These are phyloP conservation scores for Cichlasoma orientale DNA, from an alignment of 2,797 vertebrate genomes.

Conservation along the genomic window DNA sequence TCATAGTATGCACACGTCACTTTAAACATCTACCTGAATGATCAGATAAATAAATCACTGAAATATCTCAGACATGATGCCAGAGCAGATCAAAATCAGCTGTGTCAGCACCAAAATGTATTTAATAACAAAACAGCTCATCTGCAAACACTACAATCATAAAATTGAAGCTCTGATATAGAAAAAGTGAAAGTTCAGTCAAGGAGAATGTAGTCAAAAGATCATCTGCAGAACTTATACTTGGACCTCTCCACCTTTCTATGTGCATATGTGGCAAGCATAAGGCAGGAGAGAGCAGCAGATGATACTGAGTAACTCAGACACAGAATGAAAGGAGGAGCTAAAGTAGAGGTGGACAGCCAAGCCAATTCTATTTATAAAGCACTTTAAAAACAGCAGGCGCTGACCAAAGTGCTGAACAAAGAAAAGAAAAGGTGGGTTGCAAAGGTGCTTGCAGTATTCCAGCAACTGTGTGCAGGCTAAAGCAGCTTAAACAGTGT, in stretches of 20 bases:
- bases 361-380: too few relatives aligned
- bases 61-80: not conserved
- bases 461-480: not conserved
- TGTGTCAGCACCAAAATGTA: not conserved
- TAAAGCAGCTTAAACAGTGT: too few relatives aligned
- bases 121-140: rapidly evolving
- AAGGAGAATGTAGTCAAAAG: rapidly evolving
- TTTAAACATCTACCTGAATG: not conserved
- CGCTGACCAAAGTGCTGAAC: too few relatives aligned
- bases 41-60: not conserved
- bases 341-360: not conserved
- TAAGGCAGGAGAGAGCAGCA: not conserved
- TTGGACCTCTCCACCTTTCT: not conserved
- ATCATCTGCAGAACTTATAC: too few relatives aligned
- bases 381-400: too few relatives aligned
- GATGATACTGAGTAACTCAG: not conserved
- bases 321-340: not conserved
- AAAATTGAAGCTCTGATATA: not conserved
- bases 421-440: too few relatives aligned
- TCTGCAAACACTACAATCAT: not conserved
- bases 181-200: not conserved
- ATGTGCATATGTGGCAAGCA: not conserved
- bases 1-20: not conserved
- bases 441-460: not conserved
- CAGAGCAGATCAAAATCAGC: not conserved